Evolutionary conservation across 1,140 invertebrate genomes (phyloP).

Genomic region (Apis florea): DNA sequence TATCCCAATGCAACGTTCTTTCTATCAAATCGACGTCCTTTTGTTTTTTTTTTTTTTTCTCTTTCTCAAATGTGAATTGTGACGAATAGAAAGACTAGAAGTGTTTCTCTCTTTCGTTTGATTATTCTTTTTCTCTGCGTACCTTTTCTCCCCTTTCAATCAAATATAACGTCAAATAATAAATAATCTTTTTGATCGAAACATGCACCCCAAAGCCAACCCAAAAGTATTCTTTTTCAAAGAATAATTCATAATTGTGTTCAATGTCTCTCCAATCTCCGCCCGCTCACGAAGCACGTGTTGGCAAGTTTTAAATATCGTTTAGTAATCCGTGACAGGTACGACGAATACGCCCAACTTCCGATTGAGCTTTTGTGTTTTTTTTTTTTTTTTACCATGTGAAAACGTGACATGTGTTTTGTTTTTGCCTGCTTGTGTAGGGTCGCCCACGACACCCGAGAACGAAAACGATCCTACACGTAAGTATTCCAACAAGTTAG

Average conservation of each 20-base stretch:
- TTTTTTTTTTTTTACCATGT: constrained; percentile 76
- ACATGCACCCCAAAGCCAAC: too few relatives aligned
- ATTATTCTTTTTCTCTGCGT: too few relatives aligned
- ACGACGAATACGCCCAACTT: constrained; percentile 55
- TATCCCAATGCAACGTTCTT: not conserved
- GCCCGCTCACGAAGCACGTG: not conserved
- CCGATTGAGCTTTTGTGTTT: constrained; percentile 76
- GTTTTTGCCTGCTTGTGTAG: constrained; percentile 81
- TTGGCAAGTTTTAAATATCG: not conserved
- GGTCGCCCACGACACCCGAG: constrained; percentile 81
- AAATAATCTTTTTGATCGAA: too few relatives aligned
- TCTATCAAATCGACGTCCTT: not conserved
- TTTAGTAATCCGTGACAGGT: constrained; percentile 40
- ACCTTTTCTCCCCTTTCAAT: too few relatives aligned
- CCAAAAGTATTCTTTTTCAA: not conserved
- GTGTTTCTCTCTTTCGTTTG: too few relatives aligned
- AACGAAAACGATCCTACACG: constrained; percentile 82
- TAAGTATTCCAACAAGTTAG: constrained; percentile 84
- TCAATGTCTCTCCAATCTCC: too few relatives aligned
- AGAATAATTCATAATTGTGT: too few relatives aligned
- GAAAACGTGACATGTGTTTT: constrained; percentile 80
- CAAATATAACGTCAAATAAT: too few relatives aligned
- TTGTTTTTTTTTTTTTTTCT: not conserved
- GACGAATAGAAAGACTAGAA: not conserved
- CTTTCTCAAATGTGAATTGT: not conserved